Evolutionary conservation across 2,113 vertebrate species (phyloP).

Genomic region (Cinclus mexicanus): DNA sequence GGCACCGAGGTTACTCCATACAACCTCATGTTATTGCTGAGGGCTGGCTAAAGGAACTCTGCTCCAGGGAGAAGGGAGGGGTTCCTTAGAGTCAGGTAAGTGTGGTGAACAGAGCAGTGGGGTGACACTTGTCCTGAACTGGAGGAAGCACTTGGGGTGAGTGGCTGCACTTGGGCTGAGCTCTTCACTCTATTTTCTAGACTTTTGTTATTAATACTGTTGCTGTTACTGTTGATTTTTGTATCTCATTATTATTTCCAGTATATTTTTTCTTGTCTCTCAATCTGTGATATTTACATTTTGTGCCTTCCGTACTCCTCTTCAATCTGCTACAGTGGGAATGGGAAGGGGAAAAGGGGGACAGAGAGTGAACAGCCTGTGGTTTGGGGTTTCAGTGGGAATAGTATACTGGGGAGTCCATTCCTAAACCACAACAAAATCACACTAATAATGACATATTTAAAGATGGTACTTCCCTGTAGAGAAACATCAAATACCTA

Average conservation of each 20-base stretch:
- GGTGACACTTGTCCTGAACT: not conserved
- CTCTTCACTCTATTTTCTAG: not conserved
- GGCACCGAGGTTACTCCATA: not conserved
- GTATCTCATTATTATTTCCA: not conserved
- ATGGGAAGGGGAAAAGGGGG: not conserved
- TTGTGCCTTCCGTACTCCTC: not conserved
- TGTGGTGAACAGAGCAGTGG: accelerated
- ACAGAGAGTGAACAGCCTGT: accelerated
- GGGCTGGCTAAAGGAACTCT: accelerated
- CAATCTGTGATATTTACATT: not conserved
- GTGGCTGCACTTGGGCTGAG: not conserved
- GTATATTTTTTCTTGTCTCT: not conserved
- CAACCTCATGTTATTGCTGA: too few species aligned
- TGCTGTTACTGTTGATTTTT: not conserved
- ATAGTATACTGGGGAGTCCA: not conserved
- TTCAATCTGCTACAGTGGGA: not conserved
- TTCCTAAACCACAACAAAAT: not conserved
- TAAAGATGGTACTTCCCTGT: not conserved
- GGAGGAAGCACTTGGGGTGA: not conserved
- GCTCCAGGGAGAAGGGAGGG: not conserved
- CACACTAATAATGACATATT: not conserved
- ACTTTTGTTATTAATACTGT: not conserved
- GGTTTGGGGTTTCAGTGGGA: not conserved
- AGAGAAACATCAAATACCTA: not conserved
- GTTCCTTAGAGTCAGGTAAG: not conserved